These are phyloP conservation scores for Drosophila mercatorum DNA, from an alignment of 2,888 invertebrate genomes.

Conservation along the genomic window DNA sequence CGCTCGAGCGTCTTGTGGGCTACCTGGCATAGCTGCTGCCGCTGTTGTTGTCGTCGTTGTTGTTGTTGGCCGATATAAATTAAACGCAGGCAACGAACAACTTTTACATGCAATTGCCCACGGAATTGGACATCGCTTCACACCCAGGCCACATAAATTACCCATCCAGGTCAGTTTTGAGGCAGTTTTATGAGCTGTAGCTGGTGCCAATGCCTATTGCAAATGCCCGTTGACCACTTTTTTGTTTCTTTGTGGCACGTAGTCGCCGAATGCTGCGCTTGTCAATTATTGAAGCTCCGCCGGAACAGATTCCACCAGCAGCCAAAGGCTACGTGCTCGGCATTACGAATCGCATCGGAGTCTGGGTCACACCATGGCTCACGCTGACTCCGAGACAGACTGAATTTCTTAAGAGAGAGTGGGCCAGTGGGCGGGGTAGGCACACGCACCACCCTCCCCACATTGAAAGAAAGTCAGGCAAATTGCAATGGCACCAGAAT, in stretches of 20 bases:
- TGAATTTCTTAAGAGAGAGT: conserved; percentile 11
- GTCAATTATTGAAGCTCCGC: conserved; percentile 64
- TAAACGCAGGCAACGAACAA: conserved; percentile 72
- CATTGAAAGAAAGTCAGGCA: conserved; percentile 11
- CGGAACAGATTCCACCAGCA: conserved; percentile 62
- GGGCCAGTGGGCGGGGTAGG: too few relatives aligned
- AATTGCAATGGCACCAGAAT: conserved; percentile 44
- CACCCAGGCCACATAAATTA: conserved; percentile 73
- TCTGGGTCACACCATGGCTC: conserved; percentile 4
- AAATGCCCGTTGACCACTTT: conserved; percentile 12
- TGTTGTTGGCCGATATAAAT: conserved; percentile 65
- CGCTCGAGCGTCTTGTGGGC: conserved; percentile 29
- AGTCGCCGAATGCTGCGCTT: conserved; percentile 63
- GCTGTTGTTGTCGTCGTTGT: conserved; percentile 8
- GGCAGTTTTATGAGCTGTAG: conserved; percentile 63
- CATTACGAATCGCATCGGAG: conserved; percentile 37
- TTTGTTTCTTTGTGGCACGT: conserved; percentile 50
- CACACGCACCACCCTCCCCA: neutral
- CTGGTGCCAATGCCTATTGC: conserved; percentile 20
- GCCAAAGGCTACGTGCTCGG: conserved; percentile 61
- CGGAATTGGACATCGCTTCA: conserved; percentile 63
- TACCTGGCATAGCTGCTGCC: conserved; percentile 53
- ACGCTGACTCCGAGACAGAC: conserved; percentile 1
- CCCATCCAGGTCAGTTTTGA: conserved; percentile 74
- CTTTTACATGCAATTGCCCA: conserved; percentile 77